A percentile compares a stretch with the other conserved stretches of the same genome.
phyloP scores from a whole-genome alignment of 2,797 vertebrate species.

The Todus mexicanus region DNA sequence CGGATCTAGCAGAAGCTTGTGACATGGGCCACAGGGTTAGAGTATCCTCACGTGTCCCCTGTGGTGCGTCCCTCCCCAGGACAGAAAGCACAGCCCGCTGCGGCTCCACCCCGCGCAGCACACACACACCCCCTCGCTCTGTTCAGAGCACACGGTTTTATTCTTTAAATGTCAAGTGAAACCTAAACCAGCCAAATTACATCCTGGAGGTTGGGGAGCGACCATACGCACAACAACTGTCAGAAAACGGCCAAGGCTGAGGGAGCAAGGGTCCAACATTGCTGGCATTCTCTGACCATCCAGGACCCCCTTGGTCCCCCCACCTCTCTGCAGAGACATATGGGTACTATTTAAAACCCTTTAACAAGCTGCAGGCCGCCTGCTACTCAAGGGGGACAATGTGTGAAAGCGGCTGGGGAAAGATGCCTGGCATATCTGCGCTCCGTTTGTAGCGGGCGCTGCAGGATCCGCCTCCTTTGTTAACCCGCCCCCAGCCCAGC shows the following conservation, averaged over 20 bases:
- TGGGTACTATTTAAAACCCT: constrained; percentile 75
- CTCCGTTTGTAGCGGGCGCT: not conserved
- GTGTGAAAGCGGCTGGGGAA: constrained; percentile 30
- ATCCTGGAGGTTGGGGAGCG: constrained; percentile 9
- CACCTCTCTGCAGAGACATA: constrained; percentile 52
- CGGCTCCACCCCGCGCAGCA: not conserved
- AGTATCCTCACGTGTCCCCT: not conserved
- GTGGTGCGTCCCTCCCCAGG: not conserved
- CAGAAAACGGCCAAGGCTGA: constrained; percentile 10
- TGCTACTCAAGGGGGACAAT: constrained; percentile 44
- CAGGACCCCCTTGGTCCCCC: constrained; percentile 36
- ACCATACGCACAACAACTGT: constrained; percentile 64
- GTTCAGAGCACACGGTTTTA: constrained; percentile 16
- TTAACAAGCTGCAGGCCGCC: constrained; percentile 64
- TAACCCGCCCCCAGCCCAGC: not conserved
- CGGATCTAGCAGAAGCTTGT: not conserved
- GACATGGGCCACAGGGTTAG: not conserved
- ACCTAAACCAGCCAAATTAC: constrained; percentile 51
- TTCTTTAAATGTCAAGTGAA: constrained; percentile 66
- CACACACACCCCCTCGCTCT: not conserved
- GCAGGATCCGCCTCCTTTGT: constrained; percentile 24
- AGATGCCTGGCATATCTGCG: constrained; percentile 64
- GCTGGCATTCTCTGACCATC: constrained; percentile 63
- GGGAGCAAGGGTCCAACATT: constrained; percentile 59
- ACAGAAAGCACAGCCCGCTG: not conserved